Evolutionary conservation across 2,888 invertebrate genomes (phyloP), one percentile per base, ranked within the genome.

Genomic region (Anodontia alba): DNA sequence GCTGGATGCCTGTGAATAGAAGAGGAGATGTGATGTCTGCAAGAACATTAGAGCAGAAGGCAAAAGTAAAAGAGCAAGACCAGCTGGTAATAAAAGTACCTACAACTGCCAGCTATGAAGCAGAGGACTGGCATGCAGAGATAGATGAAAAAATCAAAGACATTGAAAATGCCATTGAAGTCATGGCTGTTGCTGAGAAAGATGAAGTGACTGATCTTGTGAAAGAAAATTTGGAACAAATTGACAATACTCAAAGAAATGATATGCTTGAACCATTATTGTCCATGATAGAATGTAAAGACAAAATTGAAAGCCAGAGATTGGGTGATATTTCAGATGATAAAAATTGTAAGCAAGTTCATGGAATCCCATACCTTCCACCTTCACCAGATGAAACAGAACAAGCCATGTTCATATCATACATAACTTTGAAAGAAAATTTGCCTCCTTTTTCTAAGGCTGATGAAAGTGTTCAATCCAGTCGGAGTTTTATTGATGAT

Each of bases 351-450:
- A n/a, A 20, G 17, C 17, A 15, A 49, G 8, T n/a, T 49, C 10
- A n/a, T 20, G 20, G n/a, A 7, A 49, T 2, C 23, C 54, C 54
- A 15, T 72, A 72, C n/a, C 36, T 51, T 7, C 72, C 72, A 36
- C 72, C 72, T 23, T 31, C 72, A 33, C 72, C 72, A 54, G 72
- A 31, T 72, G 72, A 72, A 72, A 12, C 15, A 12, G 54, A 33
- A 51, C 33, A 46, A 26, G 72, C 31, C 1, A 31, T 46, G 1
- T 33, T 62, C 20, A 62, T 33, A 8, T 33, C 62, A 33, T 62
- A 33, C 20, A 33, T 62, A 29, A 33, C 17, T 62, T 10, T 29
- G n/a, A 62, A 33, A 10, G 20, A 31, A 33, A 62, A 26, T 26
- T 46, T 20, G 3, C 17, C 15, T 2, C 15, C 46, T 15, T 46